Evolutionary conservation across 1,140 invertebrate species (phyloP), one percentile per base, ranked within the genome.

Genomic region (Neodiprion lecontei): DNA sequence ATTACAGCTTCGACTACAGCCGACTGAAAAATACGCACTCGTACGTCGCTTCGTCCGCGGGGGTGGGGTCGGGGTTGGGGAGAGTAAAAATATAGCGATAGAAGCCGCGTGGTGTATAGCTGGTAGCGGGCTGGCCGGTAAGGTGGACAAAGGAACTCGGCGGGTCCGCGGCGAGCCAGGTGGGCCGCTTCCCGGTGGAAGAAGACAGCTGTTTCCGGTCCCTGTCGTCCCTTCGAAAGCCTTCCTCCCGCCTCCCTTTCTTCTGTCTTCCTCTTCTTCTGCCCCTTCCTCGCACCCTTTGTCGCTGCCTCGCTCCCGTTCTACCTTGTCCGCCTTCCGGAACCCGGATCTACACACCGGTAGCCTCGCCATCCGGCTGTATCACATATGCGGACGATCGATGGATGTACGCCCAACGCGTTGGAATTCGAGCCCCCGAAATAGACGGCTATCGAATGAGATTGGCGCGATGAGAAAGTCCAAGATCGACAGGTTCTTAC

Each of bases 201-300:
- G 67, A 69, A 69, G 67, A 69, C 67, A 69, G 67, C 67, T 69
- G 67, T 69, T 69, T 69, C 67, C 67, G 17, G 21, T 69, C 21
- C 12, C 67, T 69, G 14, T 69, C 67, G 21, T 61, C 53, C 53
- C 53, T 61, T 17, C 53, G n/a, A 61, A 61, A 17, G 11, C 53
- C n/a, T 17, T 21, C 10, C 17, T 23, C 23, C 21, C 67, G 67
- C 40, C 67, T 69, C 67, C 12, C 11, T 5, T 14, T 11, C 61
- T 65, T 14, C 12, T 65, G 17, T 17, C 12, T 14, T 65, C 61
- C 61, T 17, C 61, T 65, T 65, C 17, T 65, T 65, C 17, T 65
- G 12, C 17, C 61, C 17, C 7, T 7, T 65, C 17, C 17, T 65
- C 17, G 12, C 12, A 14, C 12, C 61, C 17, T 65, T 65, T 65